These are phyloP conservation scores for Podarcis lilfordi DNA, from an alignment of 2,797 vertebrate genomes.

Conservation along the genomic window DNA sequence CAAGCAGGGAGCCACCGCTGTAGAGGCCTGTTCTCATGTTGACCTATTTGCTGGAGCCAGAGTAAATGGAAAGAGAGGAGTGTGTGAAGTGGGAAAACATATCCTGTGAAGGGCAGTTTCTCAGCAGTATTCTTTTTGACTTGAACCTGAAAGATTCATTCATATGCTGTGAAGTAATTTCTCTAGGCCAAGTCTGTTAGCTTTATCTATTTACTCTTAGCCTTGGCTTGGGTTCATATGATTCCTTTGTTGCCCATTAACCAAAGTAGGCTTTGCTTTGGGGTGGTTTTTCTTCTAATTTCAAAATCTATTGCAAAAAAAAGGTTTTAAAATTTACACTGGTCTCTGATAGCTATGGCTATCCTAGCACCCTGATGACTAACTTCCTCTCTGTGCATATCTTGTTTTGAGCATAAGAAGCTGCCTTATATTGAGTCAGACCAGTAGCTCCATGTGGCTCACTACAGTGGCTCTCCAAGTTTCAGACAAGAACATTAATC, in stretches of 20 bases:
- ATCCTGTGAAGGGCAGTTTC: background rate
- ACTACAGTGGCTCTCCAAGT: no score
- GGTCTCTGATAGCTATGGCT: background rate
- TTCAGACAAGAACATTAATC: no score
- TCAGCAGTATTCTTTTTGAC: background rate
- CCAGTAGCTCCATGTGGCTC: no score
- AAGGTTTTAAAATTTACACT: background rate
- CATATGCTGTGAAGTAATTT: background rate
- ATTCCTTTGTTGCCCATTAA: background rate
- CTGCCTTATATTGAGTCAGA: no score
- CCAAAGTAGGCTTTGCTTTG: background rate
- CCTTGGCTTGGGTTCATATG: background rate
- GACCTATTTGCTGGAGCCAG: slow-evolving; percentile 31
- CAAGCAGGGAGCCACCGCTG: no score
- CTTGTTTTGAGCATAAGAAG: background rate
- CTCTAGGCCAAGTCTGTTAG: background rate
- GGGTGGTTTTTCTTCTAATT: no score
- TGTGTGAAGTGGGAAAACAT: background rate
- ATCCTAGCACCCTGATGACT: background rate
- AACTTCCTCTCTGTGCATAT: background rate
- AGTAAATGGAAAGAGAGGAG: background rate
- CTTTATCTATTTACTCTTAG: background rate
- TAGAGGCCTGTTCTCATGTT: no score
- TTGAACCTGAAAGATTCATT: background rate
- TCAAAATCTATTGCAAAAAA: background rate